Conservation (phyloP, 2,113 vertebrate genomes). For the Pseudolaguvia tuberculata region DNA sequence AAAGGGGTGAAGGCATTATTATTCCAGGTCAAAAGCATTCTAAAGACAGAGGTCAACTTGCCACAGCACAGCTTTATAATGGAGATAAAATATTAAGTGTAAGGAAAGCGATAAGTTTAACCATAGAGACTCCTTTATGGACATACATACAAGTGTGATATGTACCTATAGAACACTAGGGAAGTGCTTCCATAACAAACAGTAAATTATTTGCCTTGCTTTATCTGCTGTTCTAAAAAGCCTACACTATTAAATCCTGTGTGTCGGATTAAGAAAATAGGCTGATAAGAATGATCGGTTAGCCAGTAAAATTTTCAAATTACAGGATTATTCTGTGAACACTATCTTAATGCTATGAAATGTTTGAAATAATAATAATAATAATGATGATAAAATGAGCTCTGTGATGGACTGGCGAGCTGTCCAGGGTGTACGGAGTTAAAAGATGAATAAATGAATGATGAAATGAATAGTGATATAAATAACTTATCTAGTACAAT, state of each 20-base stretch:
- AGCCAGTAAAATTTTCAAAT: conserved; percentile 4
- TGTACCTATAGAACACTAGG: too few relatives aligned
- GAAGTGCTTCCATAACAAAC: background rate
- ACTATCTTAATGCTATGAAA: background rate
- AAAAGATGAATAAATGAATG: too few relatives aligned
- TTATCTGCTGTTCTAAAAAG: conserved; percentile 18
- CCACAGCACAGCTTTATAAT: background rate
- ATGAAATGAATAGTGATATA: background rate
- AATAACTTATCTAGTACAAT: background rate
- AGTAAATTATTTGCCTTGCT: background rate
- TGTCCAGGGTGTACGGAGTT: too few relatives aligned
- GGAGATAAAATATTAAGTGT: background rate
- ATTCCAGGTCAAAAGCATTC: background rate
- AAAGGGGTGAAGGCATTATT: background rate
- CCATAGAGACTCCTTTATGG: background rate
- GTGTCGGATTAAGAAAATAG: conserved; percentile 20
- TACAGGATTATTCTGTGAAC: conserved; percentile 6
- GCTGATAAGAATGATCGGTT: conserved; percentile 23
- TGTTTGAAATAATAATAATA: background rate
- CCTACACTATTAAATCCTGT: conserved; percentile 26
- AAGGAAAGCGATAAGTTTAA: background rate
- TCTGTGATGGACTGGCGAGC: too few relatives aligned
- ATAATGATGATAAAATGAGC: background rate
- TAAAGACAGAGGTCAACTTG: background rate
- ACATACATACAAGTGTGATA: too few relatives aligned